Conservation (phyloP, 1,140 invertebrate genomes). For the Trichonephila clavipes region DNA sequence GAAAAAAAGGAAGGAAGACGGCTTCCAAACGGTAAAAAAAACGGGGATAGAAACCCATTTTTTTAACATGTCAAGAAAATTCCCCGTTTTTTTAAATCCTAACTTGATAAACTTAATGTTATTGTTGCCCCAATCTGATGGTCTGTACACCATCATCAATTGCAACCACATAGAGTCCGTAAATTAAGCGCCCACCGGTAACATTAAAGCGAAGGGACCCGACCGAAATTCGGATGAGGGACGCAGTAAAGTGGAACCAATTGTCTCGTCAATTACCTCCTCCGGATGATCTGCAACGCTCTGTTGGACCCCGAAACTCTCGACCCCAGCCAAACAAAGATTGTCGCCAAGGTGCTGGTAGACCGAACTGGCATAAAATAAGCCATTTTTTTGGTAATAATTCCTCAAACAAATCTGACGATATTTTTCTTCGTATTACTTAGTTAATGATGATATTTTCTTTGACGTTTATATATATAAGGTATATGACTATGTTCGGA, state of each 20-base stretch:
- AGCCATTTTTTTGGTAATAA: too few species aligned
- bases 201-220: conserved; percentile 21
- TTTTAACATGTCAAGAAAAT: conserved; percentile 1
- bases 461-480: too few species aligned
- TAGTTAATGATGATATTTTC: too few species aligned
- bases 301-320: background rate
- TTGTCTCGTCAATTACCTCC: conserved; percentile 65
- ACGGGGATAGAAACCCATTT: background rate
- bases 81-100: conserved; percentile 1
- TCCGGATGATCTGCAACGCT: conserved; percentile 37
- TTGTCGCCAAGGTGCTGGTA: background rate
- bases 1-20: background rate
- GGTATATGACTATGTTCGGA: too few species aligned
- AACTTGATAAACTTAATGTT: conserved; percentile 65
- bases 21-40: background rate
- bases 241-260: conserved; percentile 67
- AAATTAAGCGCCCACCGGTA: conserved; percentile 38
- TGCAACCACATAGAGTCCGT: background rate
- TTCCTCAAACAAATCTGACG: too few species aligned
- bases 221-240: conserved; percentile 36
- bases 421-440: too few species aligned
- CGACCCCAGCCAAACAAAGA: background rate
- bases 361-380: too few species aligned
- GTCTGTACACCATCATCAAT: conserved; percentile 17
- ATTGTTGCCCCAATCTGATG: conserved; percentile 51